A percentile compares a stretch with the other conserved stretches of the same genome.
Evolutionary conservation across 2,113 vertebrate species (phyloP).

Genomic region (Eclectus roratus): DNA sequence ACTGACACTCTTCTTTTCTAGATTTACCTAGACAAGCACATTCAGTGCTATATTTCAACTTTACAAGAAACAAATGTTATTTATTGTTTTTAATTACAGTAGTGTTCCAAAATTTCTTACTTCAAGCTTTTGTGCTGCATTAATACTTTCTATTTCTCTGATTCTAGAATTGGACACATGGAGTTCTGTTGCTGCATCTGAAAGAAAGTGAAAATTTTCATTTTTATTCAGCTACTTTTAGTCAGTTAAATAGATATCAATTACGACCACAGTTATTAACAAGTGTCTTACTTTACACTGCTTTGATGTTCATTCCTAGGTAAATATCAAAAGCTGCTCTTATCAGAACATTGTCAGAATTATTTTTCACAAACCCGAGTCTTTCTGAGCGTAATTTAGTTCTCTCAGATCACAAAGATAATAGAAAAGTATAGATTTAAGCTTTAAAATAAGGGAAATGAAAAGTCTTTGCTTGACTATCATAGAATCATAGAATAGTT

Average conservation of each 20-base stretch:
- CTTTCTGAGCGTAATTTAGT: neutral
- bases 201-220: conserved; percentile 38
- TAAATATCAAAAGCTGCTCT: neutral
- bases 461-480: neutral
- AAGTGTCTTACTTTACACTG: neutral
- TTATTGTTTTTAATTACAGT: neutral
- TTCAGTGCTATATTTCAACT: neutral
- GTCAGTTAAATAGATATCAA: neutral
- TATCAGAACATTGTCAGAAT: neutral
- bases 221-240: neutral
- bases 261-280: neutral
- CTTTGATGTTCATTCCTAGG: neutral
- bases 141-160: conserved; percentile 82
- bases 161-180: conserved; percentile 82
- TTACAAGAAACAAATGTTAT: neutral
- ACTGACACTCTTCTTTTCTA: neutral
- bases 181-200: conserved; percentile 83
- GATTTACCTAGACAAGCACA: neutral
- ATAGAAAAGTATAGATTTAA: neutral
- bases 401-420: neutral
- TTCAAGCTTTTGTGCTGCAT: conserved; percentile 86
- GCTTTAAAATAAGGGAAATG: neutral
- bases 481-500: no score
- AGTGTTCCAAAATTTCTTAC: conserved; percentile 69
- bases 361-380: neutral